Base-by-base conservation (phyloP, 1,140 invertebrate genomes). In the Meloidogyne floridensis region DNA sequence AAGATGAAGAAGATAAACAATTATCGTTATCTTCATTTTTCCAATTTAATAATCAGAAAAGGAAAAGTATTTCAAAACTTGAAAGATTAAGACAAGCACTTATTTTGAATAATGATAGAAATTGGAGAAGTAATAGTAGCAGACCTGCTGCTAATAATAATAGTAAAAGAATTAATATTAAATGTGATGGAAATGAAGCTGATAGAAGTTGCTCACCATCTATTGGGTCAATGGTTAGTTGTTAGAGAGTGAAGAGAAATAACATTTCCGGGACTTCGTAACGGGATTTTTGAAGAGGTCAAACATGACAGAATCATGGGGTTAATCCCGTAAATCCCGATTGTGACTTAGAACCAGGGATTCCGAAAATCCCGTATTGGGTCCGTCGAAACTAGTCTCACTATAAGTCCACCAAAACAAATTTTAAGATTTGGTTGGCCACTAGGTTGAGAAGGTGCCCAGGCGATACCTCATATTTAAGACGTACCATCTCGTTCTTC, bases 131-230 rank as follows among this genome's bases (percentile, higher is more conserved):
- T 47, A 70, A 78, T 18, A 59, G 51, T 53, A 51, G 13, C 43
- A 73, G 47, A 59, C 32, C 32, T 32, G 20, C 15, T 86, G 78
- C 73, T 59, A 42, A 78, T 80, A 13, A 20, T 43, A 59, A 20
- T 43, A 43, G 32, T 32, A 32, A 70, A 71, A 18, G 6, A 75
- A 32, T 13, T 43, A n/a, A n/a, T 32, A 32, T 59, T 47, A 11
- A 13, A n/a, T 76, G 83, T 72, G 77, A 65, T 47, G 84, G 84
- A 51, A 75, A 85, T 80, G 84, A 85, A 13, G 84, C 84, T 4
- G 84, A 85, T 72, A 74, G 84, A 42, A 76, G 70, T 42, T 80
- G 76, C 18, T 85, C 85, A 65, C 86, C 84, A 8, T 85, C 84
- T 10, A 47, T 85, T 43, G 84, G 81, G 3, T 78, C 84, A 42